phyloP scores from a whole-genome alignment of 2,888 invertebrate species.

The Papilio gigon region DNA sequence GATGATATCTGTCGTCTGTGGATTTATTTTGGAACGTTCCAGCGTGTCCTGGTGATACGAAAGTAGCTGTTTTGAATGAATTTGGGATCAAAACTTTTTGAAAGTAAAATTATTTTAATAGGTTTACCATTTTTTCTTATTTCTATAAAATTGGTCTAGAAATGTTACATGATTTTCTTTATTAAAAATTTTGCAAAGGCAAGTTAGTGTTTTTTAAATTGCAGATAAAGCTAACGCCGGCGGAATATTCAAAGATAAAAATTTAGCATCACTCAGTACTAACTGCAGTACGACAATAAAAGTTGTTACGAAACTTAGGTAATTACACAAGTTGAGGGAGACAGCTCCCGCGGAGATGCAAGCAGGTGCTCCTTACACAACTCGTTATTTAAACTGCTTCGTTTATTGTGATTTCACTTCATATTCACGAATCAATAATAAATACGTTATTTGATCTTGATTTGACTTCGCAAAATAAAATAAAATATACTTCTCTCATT shows the following conservation, averaged over 20 bases:
- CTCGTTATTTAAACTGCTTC: slow-evolving; percentile 1
- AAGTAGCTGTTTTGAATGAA: too few species aligned
- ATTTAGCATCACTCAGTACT: slow-evolving; percentile 4
- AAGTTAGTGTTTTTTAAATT: neutral
- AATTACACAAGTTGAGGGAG: slow-evolving; percentile 19
- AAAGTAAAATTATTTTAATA: too few species aligned
- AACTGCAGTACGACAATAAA: slow-evolving; percentile 27
- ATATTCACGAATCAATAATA: neutral
- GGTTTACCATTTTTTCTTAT: too few species aligned
- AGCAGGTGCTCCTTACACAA: slow-evolving; percentile 26
- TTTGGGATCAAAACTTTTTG: too few species aligned
- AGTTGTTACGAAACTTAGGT: slow-evolving; percentile 17
- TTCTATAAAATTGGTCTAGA: too few species aligned
- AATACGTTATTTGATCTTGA: neutral
- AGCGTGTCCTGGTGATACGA: too few species aligned
- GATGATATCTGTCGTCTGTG: too few species aligned
- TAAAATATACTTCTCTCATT: neutral
- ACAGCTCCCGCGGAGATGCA: neutral
- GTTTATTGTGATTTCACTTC: neutral
- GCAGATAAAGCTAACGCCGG: neutral
- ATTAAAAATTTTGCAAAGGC: neutral
- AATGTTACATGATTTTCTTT: neutral
- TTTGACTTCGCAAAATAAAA: neutral
- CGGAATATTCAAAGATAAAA: slow-evolving; percentile 6
- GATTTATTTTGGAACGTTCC: too few species aligned